Evolutionary conservation across 2,113 vertebrate species (phyloP).

Genomic region (Odocoileus virginianus): DNA sequence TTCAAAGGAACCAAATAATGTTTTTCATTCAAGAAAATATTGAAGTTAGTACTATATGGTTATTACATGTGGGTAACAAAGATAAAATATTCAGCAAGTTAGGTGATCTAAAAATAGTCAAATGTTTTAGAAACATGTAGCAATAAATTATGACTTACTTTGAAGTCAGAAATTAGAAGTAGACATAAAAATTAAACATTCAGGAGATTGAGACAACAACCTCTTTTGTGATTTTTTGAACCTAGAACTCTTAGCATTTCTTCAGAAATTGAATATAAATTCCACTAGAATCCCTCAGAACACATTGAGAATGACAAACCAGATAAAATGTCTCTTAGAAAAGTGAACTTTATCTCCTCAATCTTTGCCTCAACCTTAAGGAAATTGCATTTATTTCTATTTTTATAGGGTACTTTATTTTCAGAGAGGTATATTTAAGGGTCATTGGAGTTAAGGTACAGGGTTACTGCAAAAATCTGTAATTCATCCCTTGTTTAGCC

Average conservation of each 20-base stretch:
- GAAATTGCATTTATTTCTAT: conserved; percentile 26
- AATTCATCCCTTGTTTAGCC: not conserved
- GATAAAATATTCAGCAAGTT: not conserved
- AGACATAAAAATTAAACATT: not conserved
- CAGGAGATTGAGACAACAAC: conserved; percentile 10
- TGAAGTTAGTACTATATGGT: not conserved
- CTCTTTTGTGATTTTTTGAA: conserved; percentile 16
- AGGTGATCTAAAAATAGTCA: not conserved
- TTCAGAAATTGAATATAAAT: conserved; percentile 55
- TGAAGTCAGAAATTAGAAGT: conserved; percentile 46
- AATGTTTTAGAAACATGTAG: conserved; percentile 20
- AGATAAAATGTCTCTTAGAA: conserved; percentile 6
- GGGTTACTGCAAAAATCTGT: not conserved
- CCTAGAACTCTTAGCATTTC: not conserved
- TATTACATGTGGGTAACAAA: conserved; percentile 27
- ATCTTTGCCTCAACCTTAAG: conserved; percentile 34
- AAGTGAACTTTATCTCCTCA: conserved; percentile 34
- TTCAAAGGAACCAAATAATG: conserved; percentile 1
- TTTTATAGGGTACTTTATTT: not conserved
- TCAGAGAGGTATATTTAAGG: not conserved
- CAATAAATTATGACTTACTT: conserved; percentile 29
- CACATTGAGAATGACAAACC: not conserved
- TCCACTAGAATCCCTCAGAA: conserved; percentile 16
- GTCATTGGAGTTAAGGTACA: not conserved
- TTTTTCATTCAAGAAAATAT: not conserved